A percentile compares a stretch with the other conserved stretches of the same genome.
phyloP scores from a whole-genome alignment of 1,140 invertebrate species.

The Microplitis mediator region DNA sequence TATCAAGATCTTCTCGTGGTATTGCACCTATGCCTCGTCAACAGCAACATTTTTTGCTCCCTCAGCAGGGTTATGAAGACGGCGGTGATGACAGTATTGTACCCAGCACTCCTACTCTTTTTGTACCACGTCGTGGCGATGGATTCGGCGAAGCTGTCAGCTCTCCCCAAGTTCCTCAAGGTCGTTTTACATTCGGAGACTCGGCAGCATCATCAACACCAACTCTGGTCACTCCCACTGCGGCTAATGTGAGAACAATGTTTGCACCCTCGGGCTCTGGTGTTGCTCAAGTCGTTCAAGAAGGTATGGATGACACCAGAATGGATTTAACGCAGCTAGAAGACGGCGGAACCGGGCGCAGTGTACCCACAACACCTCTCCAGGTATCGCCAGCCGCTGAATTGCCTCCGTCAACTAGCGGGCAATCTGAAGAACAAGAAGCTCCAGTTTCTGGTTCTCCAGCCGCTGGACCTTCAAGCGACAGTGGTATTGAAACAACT shows the following conservation, averaged over 20 bases:
- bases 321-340: conserved; percentile 76
- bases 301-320: conserved; percentile 78
- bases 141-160: conserved; percentile 92
- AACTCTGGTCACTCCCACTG: conserved; percentile 43
- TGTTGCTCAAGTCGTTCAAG: conserved; percentile 62
- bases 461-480: conserved; percentile 34
- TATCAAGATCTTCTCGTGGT: conserved; percentile 54
- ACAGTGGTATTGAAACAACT: conserved; percentile 40
- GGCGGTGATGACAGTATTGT: conserved; percentile 87
- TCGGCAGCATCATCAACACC: conserved; percentile 54
- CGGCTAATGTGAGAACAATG: conserved; percentile 47
- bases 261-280: conserved; percentile 52
- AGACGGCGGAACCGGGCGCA: conserved; percentile 69
- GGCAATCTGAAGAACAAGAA: conserved; percentile 51
- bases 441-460: conserved; percentile 38
- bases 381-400: conserved; percentile 72
- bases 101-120: conserved; percentile 87
- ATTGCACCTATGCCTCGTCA: conserved; percentile 57
- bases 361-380: conserved; percentile 75
- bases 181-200: conserved; percentile 77
- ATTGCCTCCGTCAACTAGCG: conserved; percentile 51
- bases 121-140: conserved; percentile 81
- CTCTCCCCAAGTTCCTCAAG: conserved; percentile 78
- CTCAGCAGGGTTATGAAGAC: conserved; percentile 67
- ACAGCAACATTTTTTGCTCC: conserved; percentile 58